These are phyloP conservation scores for Diaprepes abbreviatus DNA, from an alignment of 2,888 invertebrate genomes.

Conservation along the genomic window DNA sequence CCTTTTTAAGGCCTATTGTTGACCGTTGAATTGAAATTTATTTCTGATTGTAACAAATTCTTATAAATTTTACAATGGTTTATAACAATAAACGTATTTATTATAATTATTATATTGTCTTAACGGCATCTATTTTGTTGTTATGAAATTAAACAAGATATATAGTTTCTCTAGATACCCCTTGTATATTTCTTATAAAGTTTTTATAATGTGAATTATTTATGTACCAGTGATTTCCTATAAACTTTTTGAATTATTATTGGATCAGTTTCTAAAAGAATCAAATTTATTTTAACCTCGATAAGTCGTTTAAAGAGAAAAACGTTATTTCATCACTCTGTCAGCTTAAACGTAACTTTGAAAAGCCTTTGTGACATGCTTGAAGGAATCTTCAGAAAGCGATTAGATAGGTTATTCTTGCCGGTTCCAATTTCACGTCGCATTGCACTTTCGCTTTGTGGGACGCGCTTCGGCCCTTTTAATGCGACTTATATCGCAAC, in stretches of 20 bases:
- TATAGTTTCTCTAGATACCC: too few species aligned
- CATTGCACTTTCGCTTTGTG: constrained; percentile 55
- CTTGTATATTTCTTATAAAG: not conserved
- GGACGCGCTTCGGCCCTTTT: constrained; percentile 43
- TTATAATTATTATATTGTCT: too few species aligned
- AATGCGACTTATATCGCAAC: constrained; percentile 40
- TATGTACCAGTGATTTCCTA: not conserved
- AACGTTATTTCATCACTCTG: constrained; percentile 47
- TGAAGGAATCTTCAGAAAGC: constrained; percentile 57
- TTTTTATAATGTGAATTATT: not conserved
- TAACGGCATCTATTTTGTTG: too few species aligned
- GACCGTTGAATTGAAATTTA: too few species aligned
- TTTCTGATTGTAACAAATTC: too few species aligned
- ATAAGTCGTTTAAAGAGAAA: constrained; percentile 46
- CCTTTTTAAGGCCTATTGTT: too few species aligned
- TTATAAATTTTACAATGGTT: too few species aligned
- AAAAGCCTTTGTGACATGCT: constrained; percentile 57
- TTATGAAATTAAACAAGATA: too few species aligned
- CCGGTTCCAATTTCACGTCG: constrained; percentile 61
- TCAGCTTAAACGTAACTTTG: constrained; percentile 45
- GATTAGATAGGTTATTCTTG: constrained; percentile 61
- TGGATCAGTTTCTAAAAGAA: not conserved
- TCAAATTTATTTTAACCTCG: constrained; percentile 33
- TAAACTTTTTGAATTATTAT: not conserved
- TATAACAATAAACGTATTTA: too few species aligned